These are phyloP conservation scores for Malurus alboscapulatus DNA, from an alignment of 2,113 vertebrate genomes.

Conservation along the genomic window DNA sequence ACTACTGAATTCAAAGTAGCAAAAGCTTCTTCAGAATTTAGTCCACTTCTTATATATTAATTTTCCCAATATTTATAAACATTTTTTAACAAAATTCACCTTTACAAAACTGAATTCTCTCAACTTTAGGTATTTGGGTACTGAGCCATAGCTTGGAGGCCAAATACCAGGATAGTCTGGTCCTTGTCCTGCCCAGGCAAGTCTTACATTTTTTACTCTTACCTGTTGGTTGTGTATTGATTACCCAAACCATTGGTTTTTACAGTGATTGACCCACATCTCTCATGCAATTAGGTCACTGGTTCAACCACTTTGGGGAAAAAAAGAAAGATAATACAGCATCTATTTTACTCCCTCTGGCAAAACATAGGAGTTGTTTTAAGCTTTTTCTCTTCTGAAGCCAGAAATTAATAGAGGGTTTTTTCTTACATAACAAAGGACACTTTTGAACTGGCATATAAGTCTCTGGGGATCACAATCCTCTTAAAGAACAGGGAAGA, in stretches of 20 bases:
- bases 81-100: neutral
- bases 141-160: neutral
- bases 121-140: neutral
- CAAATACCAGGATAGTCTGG: neutral
- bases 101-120: neutral
- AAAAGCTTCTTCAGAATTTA: neutral
- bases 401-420: neutral
- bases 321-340: neutral
- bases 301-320: neutral
- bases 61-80: neutral
- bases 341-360: neutral
- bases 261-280: neutral
- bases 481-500: neutral
- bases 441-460: neutral
- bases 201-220: neutral
- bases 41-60: neutral
- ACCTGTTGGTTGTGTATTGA: neutral
- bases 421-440: neutral
- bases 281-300: neutral
- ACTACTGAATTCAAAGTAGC: neutral
- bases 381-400: neutral
- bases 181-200: neutral
- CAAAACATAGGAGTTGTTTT: neutral
- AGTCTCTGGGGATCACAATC: neutral
- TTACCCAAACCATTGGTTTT: neutral